These are phyloP conservation scores for Tribolium freemani DNA, from an alignment of 2,888 invertebrate species.

Conservation along the genomic window DNA sequence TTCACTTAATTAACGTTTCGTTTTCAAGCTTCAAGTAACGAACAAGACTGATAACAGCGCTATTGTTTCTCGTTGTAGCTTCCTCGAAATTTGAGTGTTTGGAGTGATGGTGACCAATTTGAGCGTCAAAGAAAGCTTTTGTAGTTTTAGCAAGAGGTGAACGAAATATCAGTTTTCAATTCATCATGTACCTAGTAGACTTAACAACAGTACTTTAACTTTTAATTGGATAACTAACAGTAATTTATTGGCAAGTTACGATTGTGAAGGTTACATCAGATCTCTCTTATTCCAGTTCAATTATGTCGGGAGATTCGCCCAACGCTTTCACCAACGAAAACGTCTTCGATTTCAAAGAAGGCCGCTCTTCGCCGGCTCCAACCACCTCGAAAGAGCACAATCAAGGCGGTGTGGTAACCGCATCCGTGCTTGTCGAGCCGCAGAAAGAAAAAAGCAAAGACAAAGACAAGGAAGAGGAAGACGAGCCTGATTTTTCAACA, in stretches of 20 bases:
- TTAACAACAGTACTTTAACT: neutral
- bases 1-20: too few relatives aligned
- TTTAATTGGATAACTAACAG: neutral
- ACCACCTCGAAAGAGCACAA: slow-evolving; percentile 55
- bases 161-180: too few relatives aligned
- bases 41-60: too few relatives aligned
- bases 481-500: slow-evolving; percentile 47
- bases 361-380: slow-evolving; percentile 51
- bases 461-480: slow-evolving; percentile 49
- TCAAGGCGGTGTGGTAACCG: slow-evolving; percentile 50
- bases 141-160: too few relatives aligned
- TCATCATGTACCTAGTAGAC: too few relatives aligned
- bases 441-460: slow-evolving; percentile 38
- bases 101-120: too few relatives aligned
- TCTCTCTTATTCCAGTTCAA: slow-evolving; percentile 52
- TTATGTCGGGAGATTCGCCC: slow-evolving; percentile 60
- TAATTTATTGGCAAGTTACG: too few relatives aligned
- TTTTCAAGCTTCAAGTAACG: too few relatives aligned
- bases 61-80: too few relatives aligned
- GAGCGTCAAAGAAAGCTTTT: too few relatives aligned
- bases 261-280: too few relatives aligned
- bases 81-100: too few relatives aligned
- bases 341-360: slow-evolving; percentile 52
- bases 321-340: slow-evolving; percentile 54
- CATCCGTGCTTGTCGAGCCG: slow-evolving; percentile 57